Percentiles rank a stretch among this genome's conserved stretches.
Conservation (phyloP, 1,140 invertebrate species). For the Neocloeon triangulifer region DNA sequence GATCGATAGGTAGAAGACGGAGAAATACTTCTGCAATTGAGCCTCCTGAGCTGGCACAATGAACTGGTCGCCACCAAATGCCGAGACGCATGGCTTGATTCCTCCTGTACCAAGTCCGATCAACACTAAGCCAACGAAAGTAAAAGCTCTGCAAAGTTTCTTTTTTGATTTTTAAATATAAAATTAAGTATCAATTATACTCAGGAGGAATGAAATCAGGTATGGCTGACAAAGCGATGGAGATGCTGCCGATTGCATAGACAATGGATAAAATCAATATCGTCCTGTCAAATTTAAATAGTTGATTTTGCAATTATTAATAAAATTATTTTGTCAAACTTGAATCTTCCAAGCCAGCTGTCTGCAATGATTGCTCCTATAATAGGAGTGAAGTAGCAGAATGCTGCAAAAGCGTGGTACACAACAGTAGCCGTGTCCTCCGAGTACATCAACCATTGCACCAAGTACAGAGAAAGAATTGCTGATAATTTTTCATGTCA, state of each 20-base stretch:
- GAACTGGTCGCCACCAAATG: constrained; percentile 61
- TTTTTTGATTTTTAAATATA: too few relatives aligned
- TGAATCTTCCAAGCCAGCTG: constrained; percentile 33
- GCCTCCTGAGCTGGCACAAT: constrained; percentile 29
- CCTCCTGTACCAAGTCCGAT: constrained; percentile 50
- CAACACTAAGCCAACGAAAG: constrained; percentile 29
- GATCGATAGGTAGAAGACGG: constrained; percentile 58
- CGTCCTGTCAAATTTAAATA: constrained; percentile 7
- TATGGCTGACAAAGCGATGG: constrained; percentile 20
- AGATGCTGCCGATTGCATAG: constrained; percentile 24
- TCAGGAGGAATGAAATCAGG: constrained; percentile 8
- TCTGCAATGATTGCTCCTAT: constrained; percentile 39
- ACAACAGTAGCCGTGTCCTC: constrained; percentile 25
- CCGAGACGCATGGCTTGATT: constrained; percentile 54
- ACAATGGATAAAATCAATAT: constrained; percentile 17
- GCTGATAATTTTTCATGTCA: too few relatives aligned
- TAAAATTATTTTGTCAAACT: too few relatives aligned
- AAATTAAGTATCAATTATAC: too few relatives aligned
- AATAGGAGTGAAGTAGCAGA: constrained; percentile 35
- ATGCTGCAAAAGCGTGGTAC: constrained; percentile 32
- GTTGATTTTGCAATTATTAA: too few relatives aligned
- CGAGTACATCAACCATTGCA: constrained; percentile 19
- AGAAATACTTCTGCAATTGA: constrained; percentile 42
- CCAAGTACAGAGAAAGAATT: constrained; percentile 34
- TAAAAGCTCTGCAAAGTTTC: constrained; percentile 17